phyloP scores from a whole-genome alignment of 1,140 invertebrate species.

The Fopius arisanus region DNA sequence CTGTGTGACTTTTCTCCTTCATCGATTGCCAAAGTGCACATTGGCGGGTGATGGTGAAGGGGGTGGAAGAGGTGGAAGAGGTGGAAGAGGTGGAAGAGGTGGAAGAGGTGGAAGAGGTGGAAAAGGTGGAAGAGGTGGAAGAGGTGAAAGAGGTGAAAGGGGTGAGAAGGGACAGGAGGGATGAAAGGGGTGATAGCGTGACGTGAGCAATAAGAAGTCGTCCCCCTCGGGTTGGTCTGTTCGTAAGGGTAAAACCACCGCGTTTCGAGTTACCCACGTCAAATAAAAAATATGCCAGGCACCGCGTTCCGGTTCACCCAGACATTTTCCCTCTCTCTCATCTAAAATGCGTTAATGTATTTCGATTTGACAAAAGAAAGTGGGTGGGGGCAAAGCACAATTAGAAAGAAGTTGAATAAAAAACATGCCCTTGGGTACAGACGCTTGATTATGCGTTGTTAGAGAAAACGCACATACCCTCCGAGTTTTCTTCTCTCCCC shows the following conservation, averaged over 20 bases:
- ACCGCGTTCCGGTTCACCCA: not conserved
- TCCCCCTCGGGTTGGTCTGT: not conserved
- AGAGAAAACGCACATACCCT: constrained; percentile 5
- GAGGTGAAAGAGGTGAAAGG: too few relatives aligned
- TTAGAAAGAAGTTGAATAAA: not conserved
- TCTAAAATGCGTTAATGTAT: not conserved
- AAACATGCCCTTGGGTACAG: constrained; percentile 1
- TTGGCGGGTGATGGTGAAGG: not conserved
- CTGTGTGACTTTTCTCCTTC: not conserved
- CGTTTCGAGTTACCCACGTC: constrained; percentile 2
- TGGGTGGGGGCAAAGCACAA: not conserved
- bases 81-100: too few relatives aligned
- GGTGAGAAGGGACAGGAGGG: too few relatives aligned
- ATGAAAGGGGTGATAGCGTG: not conserved
- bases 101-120: too few relatives aligned
- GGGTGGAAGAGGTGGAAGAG: too few relatives aligned
- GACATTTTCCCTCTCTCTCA: not conserved
- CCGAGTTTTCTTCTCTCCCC: not conserved
- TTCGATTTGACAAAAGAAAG: not conserved
- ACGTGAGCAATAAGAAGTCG: not conserved
- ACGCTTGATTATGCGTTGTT: constrained; percentile 11
- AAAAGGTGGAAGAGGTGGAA: too few relatives aligned
- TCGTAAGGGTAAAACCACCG: not conserved
- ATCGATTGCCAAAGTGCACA: constrained; percentile 3
- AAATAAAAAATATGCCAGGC: not conserved